These are phyloP conservation scores for Ciona savignyi DNA, from an alignment of 23 tunicate species.

Conservation along the genomic window DNA sequence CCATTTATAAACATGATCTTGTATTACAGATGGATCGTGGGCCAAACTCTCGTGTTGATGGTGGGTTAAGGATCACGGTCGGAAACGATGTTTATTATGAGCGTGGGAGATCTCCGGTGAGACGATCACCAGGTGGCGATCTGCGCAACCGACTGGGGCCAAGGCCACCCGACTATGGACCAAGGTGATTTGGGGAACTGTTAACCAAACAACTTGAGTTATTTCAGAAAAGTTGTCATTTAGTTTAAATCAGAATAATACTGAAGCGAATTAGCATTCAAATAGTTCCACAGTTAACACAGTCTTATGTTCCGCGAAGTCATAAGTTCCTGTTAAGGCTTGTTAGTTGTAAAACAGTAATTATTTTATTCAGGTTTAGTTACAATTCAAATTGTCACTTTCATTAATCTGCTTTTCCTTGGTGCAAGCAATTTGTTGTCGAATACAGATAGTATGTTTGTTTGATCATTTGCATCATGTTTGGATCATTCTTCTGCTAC, in stretches of 20 bases:
- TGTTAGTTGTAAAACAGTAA: too few relatives aligned
- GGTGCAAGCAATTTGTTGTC: background rate
- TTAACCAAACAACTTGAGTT: background rate
- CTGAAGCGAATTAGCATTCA: too few relatives aligned
- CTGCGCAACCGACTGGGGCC: conserved; percentile 11
- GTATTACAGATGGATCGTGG: background rate
- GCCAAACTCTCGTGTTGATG: conserved; percentile 16
- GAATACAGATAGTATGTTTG: background rate
- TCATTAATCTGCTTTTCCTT: too few relatives aligned
- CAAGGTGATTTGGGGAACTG: background rate
- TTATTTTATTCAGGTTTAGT: too few relatives aligned
- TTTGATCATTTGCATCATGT: background rate
- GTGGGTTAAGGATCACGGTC: conserved; percentile 53
- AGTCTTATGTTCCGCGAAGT: too few relatives aligned
- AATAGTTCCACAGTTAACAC: too few relatives aligned
- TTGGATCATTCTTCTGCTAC: background rate
- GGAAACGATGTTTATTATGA: conserved; percentile 48
- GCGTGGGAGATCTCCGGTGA: conserved; percentile 10
- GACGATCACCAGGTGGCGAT: conserved; percentile 25
- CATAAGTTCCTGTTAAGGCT: too few relatives aligned
- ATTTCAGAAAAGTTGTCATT: too few relatives aligned
- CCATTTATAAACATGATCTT: too few relatives aligned
- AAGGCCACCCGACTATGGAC: background rate
- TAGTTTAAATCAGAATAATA: too few relatives aligned
- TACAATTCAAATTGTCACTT: too few relatives aligned